Percentiles rank a stretch among this genome's conserved stretches.
Conservation (phyloP, 2,888 invertebrate genomes). For the Strigamia crassipes region DNA sequence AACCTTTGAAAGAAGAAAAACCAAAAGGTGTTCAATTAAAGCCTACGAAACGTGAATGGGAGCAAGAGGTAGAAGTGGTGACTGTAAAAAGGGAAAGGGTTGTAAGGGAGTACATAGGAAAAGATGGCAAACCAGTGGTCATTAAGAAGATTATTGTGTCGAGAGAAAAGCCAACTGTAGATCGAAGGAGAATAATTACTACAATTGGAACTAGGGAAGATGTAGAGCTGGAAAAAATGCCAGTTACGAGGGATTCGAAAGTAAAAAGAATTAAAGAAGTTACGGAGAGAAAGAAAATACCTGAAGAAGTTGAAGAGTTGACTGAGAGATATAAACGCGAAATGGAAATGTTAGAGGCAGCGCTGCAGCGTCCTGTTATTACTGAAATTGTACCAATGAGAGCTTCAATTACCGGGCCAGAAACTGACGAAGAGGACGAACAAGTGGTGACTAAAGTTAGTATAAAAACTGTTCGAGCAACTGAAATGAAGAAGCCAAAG, state of each 20-base stretch:
- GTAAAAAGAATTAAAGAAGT: not conserved
- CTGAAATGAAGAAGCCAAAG: no score
- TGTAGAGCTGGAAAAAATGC: not conserved
- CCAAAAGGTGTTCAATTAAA: not conserved
- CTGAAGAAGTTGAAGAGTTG: not conserved
- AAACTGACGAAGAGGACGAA: not conserved
- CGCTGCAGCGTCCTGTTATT: not conserved
- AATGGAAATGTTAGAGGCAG: not conserved
- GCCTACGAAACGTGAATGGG: not conserved
- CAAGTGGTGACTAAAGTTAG: no score
- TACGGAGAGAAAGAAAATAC: not conserved
- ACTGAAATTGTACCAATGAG: not conserved
- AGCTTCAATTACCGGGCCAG: not conserved
- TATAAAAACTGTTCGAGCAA: no score
- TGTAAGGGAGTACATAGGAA: not conserved
- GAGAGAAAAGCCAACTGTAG: not conserved
- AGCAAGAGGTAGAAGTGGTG: not conserved
- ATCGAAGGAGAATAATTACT: not conserved
- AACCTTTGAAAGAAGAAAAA: slow-evolving; percentile 43
- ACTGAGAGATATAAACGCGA: not conserved
- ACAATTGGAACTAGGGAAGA: not conserved
- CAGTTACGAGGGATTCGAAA: not conserved
- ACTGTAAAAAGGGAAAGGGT: not conserved
- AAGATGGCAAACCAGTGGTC: not conserved
- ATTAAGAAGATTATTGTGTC: not conserved